Base-by-base conservation (phyloP, 2,797 vertebrate genomes). In the Chanos chanos region DNA sequence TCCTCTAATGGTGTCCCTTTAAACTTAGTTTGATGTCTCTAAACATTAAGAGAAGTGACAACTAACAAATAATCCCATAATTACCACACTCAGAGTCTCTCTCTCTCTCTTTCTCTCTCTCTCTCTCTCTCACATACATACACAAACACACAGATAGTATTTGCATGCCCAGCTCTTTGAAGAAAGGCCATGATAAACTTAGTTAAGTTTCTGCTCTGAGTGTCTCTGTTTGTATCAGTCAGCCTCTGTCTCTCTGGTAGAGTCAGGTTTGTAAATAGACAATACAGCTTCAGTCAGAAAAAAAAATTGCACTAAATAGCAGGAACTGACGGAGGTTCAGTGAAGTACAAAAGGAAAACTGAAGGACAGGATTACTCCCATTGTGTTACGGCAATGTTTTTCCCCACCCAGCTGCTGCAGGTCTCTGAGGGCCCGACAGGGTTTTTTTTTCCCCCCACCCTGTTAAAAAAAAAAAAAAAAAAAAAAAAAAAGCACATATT, bases 1-100 rank as follows among this genome's bases (percentile, higher is more conserved):
- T 79, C 85, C 84, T 89, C 85, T 87, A 85, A 89, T 85, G 85
- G 78, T 71, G 51, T 79, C 75, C 77, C 83, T 88, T 86, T 87
- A 84, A 89, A 89, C 85, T 87, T 88, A 83, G 86, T 86, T 87
- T 91, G 87, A 90, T 86, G 86, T 89, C 86, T 87, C 86, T 87
- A 81, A 88, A 88, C 85, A 86, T 89, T 84, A 87, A 86, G 84
- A 70, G 85, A 90, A 90, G 86, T 89, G 90, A 89, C 89, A 90
- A 88, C 86, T 89, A 89, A 90, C 89, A 91, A 91, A 90, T 90
- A 90, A 90, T 89, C 87, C 85, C 87, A 83, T 91, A 90, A 91
- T 90, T 89, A 90, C 89, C 87, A 83, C 86, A 83, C 90, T 85
- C 86, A 76, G 83, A 83, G 86, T 82, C 77, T 75, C 80, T 83